Conservation (phyloP, 1,140 invertebrate species). For the Augochlora pura region DNA sequence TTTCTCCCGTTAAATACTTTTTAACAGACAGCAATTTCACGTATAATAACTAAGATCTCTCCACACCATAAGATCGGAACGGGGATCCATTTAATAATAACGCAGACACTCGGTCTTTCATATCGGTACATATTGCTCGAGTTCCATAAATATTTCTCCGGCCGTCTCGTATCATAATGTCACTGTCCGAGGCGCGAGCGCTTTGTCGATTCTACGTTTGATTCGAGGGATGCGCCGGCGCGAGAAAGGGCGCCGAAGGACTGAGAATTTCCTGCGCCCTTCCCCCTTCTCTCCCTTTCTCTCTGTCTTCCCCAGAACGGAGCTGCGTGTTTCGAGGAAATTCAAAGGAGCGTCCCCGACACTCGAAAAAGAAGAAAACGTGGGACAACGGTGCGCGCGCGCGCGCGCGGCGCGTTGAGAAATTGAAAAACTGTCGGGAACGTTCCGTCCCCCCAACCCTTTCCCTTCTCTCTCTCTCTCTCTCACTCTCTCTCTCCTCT, state of each 20-base stretch:
- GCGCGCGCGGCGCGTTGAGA: constrained; percentile 16
- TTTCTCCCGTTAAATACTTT: too few species aligned
- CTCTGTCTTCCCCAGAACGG: too few species aligned
- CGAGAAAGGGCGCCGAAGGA: too few species aligned
- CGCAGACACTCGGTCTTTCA: neutral
- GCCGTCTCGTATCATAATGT: constrained; percentile 18
- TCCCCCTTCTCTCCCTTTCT: too few species aligned
- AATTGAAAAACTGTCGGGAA: constrained; percentile 56
- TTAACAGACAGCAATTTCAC: too few species aligned
- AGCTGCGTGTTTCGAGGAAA: constrained; percentile 48
- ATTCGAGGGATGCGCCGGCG: neutral
- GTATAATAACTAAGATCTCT: neutral
- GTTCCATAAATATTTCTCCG: constrained; percentile 37
- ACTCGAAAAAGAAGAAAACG: constrained; percentile 13
- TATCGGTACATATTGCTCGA: constrained; percentile 12
- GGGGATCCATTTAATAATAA: constrained; percentile 25
- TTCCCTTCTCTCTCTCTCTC: neutral
- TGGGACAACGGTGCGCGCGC: constrained; percentile 3
- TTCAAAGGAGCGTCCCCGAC: constrained; percentile 44
- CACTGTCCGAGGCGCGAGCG: neutral
- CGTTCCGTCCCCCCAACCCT: neutral
- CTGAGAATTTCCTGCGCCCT: neutral
- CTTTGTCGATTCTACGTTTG: constrained; percentile 27
- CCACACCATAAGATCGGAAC: too few species aligned
- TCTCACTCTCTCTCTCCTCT: too few species aligned